phyloP scores from a whole-genome alignment of 1,140 invertebrate species.

The Ips typographus region DNA sequence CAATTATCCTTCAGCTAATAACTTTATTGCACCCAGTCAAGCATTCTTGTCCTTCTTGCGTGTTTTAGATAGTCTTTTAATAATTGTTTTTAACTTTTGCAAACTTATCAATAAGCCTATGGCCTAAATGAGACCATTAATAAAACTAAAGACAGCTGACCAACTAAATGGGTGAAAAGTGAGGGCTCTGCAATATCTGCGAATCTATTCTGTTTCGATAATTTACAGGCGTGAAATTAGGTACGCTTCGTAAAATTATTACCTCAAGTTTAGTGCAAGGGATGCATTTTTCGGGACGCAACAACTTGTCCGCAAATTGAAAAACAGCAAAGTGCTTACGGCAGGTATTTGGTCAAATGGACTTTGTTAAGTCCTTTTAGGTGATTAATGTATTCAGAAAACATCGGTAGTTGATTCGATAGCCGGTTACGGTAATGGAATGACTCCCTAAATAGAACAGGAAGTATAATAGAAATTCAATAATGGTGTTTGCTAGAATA shows the following conservation, averaged over 20 bases:
- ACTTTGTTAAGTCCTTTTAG: conserved; percentile 9
- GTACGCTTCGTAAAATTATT: conserved; percentile 29
- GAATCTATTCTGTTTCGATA: conserved; percentile 28
- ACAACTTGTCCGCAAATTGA: conserved; percentile 31
- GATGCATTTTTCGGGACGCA: conserved; percentile 28
- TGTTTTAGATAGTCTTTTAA: neutral
- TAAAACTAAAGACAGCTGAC: conserved; percentile 9
- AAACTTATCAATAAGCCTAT: too few relatives aligned
- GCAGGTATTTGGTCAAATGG: conserved; percentile 16
- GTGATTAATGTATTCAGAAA: conserved; percentile 13
- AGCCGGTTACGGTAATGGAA: neutral
- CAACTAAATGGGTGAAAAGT: conserved; percentile 25
- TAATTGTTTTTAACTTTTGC: too few relatives aligned
- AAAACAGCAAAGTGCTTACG: conserved; percentile 30
- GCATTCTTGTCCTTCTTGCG: neutral
- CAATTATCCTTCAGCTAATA: conserved; percentile 28
- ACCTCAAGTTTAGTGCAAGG: conserved; percentile 26
- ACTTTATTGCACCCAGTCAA: conserved; percentile 22
- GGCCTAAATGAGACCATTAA: too few relatives aligned
- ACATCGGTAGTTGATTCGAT: neutral
- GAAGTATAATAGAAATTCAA: neutral
- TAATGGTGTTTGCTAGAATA: neutral
- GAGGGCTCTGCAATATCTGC: conserved; percentile 22
- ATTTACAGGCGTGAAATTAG: conserved; percentile 31
- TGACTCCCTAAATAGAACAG: neutral